phyloP scores from a whole-genome alignment of 2,113 vertebrate genomes.

The Thalassarche chlororhynchos region DNA sequence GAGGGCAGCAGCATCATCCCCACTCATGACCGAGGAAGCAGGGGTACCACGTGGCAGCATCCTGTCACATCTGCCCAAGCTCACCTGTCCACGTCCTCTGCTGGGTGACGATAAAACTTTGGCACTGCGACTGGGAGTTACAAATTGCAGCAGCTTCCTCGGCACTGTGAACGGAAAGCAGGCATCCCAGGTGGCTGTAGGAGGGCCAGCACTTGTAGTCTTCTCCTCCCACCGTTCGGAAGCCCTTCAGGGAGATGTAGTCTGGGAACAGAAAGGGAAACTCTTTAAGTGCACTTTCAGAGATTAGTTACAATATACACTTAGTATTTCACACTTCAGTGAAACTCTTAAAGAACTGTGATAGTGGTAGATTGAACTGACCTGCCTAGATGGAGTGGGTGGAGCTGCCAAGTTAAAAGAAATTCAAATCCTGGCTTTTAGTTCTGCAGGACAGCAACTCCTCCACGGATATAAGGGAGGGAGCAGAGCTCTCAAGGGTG shows the following conservation, averaged over 20 bases:
- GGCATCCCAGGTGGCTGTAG: conserved; percentile 85
- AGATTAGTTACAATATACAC: neutral
- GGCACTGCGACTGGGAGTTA: conserved; percentile 80
- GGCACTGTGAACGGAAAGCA: conserved; percentile 82
- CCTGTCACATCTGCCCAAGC: neutral
- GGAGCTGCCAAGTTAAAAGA: neutral
- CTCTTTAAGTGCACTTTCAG: neutral
- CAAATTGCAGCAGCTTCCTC: conserved; percentile 84
- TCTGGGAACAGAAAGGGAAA: conserved; percentile 66
- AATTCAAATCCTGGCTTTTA: neutral
- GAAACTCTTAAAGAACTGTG: neutral
- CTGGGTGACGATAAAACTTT: conserved; percentile 79
- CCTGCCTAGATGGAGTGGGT: neutral
- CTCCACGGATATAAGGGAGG: neutral
- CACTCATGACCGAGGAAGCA: neutral
- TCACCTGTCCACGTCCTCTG: conserved; percentile 87
- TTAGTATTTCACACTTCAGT: no score
- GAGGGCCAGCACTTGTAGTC: conserved; percentile 90
- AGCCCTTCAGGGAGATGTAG: conserved; percentile 78
- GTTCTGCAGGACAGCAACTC: neutral
- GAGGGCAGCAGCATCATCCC: neutral
- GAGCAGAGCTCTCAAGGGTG: neutral
- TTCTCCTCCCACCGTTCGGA: conserved; percentile 71
- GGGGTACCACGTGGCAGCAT: neutral
- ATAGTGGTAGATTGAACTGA: neutral